Base-by-base conservation (phyloP, 2,888 invertebrate genomes). In the Euspilapteryx auroguttella region DNA sequence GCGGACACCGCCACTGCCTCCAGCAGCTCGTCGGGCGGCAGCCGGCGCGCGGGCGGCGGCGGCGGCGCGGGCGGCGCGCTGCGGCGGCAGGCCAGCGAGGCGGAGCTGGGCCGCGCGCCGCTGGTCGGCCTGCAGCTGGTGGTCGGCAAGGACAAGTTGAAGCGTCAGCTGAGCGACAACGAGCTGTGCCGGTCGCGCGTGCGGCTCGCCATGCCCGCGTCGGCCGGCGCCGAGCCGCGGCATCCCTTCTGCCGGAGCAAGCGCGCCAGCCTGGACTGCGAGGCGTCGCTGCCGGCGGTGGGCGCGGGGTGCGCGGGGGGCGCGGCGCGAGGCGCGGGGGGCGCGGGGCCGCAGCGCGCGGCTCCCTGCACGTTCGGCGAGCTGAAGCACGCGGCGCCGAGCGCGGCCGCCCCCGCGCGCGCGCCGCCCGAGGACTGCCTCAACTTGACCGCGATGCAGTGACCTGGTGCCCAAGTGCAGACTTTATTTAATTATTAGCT, bases 201-300 rank as follows among this genome's bases (percentile, higher is more conserved):
- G 37, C 66, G 53, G 35, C 41, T 66, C 31, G 64, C 65, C 34
- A 57, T 73, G 69, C 75, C 76, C 34, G 62, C 68, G 63, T 73
- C 75, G n/a, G 75, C 75, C 30, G 75, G 73, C 21, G 68, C 75
- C 28, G 73, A 73, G 47, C 61, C 65, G 27, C 47, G 59, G 7
- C 58, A 50, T 34, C 43, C 58, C 3, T 64, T 62, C 47, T 56
- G 63, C 34, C 68, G 66, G 61, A 49, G 39, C 48, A 48, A 56
- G 38, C 58, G 63, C 30, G 58, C 58, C 34, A 53, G 56, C 32
- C 49, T 50, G 27, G 62, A 56, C 49, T 49, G 59, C 45, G 63
- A 53, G 37, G 52, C 53, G 21, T 48, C 57, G 15, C 34, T 49
- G 27, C 37, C 45, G 8, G 39, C 20, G 31, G 17, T 5, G 14